These are phyloP conservation scores for Hexactinellida sp. DNA, from an alignment of 37 sponge, comb jelly and placozoan genomes.

Conservation along the genomic window DNA sequence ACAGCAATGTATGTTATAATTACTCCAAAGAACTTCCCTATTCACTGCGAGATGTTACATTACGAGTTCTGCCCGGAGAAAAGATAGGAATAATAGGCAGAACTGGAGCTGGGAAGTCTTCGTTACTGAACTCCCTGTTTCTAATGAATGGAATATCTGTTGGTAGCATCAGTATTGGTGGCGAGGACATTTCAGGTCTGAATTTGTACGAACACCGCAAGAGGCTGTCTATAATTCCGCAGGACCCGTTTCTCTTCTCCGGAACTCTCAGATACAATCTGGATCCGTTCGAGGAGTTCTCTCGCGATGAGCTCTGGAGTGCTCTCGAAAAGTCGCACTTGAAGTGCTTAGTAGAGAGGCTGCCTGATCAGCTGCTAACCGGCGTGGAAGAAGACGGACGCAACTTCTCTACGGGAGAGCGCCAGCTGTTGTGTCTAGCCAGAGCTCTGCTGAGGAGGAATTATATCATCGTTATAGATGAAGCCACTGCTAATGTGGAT, in stretches of 20 bases:
- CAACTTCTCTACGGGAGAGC: neutral
- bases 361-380: neutral
- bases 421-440: slow-evolving; percentile 12
- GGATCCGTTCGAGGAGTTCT: neutral
- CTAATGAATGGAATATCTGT: slow-evolving; percentile 23
- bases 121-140: slow-evolving; percentile 27
- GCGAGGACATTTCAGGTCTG: slow-evolving; percentile 18
- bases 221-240: neutral
- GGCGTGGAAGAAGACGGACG: neutral
- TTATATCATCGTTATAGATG: neutral
- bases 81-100: slow-evolving; percentile 45
- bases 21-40: neutral
- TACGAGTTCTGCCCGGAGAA: neutral
- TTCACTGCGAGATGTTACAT: neutral
- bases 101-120: slow-evolving; percentile 41
- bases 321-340: neutral
- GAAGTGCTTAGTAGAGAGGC: neutral
- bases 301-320: neutral
- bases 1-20: neutral
- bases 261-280: neutral
- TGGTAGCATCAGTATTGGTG: slow-evolving; percentile 26
- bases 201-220: neutral
- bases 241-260: slow-evolving; percentile 9
- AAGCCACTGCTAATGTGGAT: slow-evolving; percentile 10
- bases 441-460: neutral